Conservation (phyloP, 2,888 invertebrate species). For the Orthonychiurus folsomi region DNA sequence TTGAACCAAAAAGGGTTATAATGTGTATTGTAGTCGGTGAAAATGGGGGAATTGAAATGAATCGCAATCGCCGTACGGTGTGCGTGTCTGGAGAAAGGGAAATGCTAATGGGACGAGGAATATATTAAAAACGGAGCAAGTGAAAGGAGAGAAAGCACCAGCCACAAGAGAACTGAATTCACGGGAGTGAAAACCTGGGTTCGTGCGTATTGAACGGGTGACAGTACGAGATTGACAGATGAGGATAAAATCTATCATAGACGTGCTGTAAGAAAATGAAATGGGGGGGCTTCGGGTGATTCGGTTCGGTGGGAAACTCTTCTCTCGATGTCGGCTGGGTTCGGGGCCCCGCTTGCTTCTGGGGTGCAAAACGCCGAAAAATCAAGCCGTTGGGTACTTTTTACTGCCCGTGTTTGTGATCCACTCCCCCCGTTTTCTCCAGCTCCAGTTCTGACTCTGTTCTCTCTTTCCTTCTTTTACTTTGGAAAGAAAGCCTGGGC, state of each 20-base stretch:
- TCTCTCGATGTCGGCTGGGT: background rate
- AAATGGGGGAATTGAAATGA: no score
- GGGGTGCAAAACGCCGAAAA: background rate
- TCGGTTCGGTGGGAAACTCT: background rate
- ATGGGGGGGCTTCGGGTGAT: background rate
- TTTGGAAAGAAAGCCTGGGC: no score
- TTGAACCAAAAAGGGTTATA: no score
- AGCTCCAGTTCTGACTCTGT: background rate
- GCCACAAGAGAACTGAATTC: background rate
- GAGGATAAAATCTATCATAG: conserved; percentile 1
- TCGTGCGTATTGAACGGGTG: background rate
- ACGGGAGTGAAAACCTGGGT: background rate
- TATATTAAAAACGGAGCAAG: no score
- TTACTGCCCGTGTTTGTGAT: background rate
- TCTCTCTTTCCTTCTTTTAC: no score
- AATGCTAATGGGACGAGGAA: no score
- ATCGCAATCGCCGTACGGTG: no score
- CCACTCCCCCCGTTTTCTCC: background rate
- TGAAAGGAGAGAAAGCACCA: background rate
- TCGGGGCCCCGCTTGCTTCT: background rate
- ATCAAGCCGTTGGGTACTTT: no score
- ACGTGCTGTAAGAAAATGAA: background rate
- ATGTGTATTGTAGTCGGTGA: no score
- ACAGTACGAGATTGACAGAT: background rate
- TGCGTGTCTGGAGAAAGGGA: no score